Conservation (phyloP, 2,797 vertebrate genomes). For the Ambastaia sidthimunki region DNA sequence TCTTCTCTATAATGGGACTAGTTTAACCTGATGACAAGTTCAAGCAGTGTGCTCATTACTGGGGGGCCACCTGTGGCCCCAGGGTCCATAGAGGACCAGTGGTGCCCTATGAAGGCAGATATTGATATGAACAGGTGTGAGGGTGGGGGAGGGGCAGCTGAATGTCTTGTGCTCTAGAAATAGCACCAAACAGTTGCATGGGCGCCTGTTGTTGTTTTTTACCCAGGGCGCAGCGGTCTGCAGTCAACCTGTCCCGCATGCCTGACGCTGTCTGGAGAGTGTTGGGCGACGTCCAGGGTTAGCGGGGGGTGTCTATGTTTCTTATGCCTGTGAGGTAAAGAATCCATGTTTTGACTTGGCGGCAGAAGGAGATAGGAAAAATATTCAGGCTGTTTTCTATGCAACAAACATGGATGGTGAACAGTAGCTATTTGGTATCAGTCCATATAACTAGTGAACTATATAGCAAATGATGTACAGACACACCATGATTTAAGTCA, state of each 20-base stretch:
- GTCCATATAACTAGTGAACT: too few relatives aligned
- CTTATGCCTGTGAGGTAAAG: neutral
- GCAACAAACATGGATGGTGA: too few relatives aligned
- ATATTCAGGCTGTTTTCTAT: neutral
- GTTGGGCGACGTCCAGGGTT: neutral
- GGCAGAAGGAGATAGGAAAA: neutral
- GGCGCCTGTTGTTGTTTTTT: constrained; percentile 68
- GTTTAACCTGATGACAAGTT: constrained; percentile 54
- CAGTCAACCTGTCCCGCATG: neutral
- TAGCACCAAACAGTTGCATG: constrained; percentile 75
- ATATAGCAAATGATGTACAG: too few relatives aligned
- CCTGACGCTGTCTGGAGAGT: neutral
- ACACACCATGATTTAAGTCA: too few relatives aligned
- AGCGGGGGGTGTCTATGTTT: neutral
- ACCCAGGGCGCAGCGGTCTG: constrained; percentile 40
- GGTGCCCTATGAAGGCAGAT: constrained; percentile 77
- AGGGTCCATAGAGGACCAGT: constrained; percentile 65
- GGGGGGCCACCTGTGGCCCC: constrained; percentile 73
- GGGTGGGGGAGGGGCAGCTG: constrained; percentile 66
- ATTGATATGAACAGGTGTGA: constrained; percentile 76
- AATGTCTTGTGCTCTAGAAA: constrained; percentile 74
- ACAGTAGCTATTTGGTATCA: too few relatives aligned
- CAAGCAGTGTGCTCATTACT: constrained; percentile 43
- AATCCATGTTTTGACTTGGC: neutral
- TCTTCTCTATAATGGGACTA: neutral